phyloP scores from a whole-genome alignment of 2,113 vertebrate species.

The Pluvialis apricaria region DNA sequence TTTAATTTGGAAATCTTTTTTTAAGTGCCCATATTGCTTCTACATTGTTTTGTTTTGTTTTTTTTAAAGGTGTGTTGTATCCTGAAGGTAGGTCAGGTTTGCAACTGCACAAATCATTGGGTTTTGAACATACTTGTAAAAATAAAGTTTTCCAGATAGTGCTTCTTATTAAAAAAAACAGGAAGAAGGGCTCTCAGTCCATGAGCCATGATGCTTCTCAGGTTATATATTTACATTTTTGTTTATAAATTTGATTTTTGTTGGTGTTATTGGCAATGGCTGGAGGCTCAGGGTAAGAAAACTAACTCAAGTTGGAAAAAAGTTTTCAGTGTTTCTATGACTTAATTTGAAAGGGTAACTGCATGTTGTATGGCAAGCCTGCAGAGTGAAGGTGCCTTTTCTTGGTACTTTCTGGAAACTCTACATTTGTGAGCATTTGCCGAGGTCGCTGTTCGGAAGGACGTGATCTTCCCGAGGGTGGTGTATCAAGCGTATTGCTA shows the following conservation, averaged over 20 bases:
- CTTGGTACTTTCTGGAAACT: background rate
- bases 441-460: background rate
- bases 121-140: background rate
- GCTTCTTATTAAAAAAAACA: background rate
- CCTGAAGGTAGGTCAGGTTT: background rate
- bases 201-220: background rate
- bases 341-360: background rate
- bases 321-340: background rate
- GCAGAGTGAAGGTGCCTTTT: background rate
- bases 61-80: background rate
- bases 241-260: background rate
- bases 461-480: accelerated
- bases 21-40: background rate
- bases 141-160: background rate
- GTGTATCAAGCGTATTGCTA: background rate
- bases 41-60: background rate
- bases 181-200: background rate
- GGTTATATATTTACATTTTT: background rate
- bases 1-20: background rate
- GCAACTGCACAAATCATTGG: background rate
- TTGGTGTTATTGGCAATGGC: background rate
- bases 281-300: background rate
- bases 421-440: background rate
- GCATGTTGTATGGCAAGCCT: background rate
- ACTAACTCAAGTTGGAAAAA: background rate